Percentiles rank a stretch among this genome's conserved stretches.
Conservation (phyloP, 1,140 invertebrate genomes). For the Potamilus streckersoni region DNA sequence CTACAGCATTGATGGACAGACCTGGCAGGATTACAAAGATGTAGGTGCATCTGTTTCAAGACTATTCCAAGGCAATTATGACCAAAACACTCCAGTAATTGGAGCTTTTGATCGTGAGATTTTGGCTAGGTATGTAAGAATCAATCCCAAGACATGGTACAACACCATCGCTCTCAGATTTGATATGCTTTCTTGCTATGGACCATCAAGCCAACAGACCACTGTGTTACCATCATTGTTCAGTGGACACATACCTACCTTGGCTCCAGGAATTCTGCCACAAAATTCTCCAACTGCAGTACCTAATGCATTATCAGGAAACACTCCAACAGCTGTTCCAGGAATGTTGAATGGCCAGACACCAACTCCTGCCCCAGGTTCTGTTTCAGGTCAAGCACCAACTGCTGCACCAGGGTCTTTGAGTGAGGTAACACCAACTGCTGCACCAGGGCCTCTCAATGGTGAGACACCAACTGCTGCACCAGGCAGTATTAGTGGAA, state of each 20-base stretch:
- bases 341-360: conserved; percentile 1
- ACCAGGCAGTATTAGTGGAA: conserved; percentile 5
- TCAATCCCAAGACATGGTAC: conserved; percentile 38
- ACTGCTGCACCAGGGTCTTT: background rate
- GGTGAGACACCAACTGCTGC: conserved; percentile 13
- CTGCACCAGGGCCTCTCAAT: conserved; percentile 6
- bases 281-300: conserved; percentile 15
- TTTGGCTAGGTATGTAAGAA: conserved; percentile 39
- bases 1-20: conserved; percentile 41
- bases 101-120: conserved; percentile 38
- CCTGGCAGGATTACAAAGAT: conserved; percentile 33
- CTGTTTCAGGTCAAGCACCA: conserved; percentile 1
- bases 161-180: conserved; percentile 39
- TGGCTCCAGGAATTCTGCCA: conserved; percentile 4
- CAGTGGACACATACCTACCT: background rate
- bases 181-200: conserved; percentile 45
- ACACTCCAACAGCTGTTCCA: conserved; percentile 22
- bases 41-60: conserved; percentile 1
- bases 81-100: conserved; percentile 37
- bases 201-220: conserved; percentile 19
- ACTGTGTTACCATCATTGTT: background rate
- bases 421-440: conserved; percentile 12
- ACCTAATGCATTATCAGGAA: background rate
- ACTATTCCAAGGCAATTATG: conserved; percentile 42
- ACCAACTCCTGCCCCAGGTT: conserved; percentile 9